A percentile compares a stretch with the other conserved stretches of the same genome.
Evolutionary conservation across 2,888 invertebrate species (phyloP).

Genomic region (Aspidiotus rigidus): DNA sequence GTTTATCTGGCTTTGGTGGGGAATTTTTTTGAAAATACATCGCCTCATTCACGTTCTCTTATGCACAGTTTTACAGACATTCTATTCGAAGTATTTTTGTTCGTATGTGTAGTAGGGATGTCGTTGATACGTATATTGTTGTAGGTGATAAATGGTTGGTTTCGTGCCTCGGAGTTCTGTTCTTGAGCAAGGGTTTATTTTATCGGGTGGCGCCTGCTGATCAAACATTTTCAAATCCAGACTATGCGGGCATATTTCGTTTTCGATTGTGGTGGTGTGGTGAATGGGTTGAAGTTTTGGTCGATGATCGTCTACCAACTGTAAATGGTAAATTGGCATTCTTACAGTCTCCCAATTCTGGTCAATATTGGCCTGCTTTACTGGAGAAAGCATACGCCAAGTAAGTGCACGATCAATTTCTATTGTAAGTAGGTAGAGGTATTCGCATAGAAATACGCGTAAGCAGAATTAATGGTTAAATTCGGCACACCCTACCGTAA

Average conservation of each 20-base stretch:
- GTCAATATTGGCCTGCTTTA: conserved; percentile 80
- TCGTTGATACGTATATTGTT: background rate
- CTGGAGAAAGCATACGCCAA: conserved; percentile 90
- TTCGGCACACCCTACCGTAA: no score
- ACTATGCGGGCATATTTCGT: conserved; percentile 70
- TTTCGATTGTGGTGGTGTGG: conserved; percentile 92
- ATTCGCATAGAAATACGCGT: background rate
- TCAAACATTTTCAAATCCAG: conserved; percentile 56
- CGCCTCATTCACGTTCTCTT: no score
- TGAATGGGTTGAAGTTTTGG: conserved; percentile 80
- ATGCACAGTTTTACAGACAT: no score
- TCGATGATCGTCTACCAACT: conserved; percentile 81
- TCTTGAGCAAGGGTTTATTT: conserved; percentile 76
- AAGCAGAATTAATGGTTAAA: no score
- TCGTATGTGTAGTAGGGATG: no score
- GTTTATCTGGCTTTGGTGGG: no score
- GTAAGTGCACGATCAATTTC: conserved; percentile 47
- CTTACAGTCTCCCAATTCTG: conserved; percentile 67
- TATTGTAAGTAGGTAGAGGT: background rate
- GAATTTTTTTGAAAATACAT: no score
- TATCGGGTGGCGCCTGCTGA: conserved; percentile 86
- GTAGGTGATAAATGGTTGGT: conserved; percentile 84
- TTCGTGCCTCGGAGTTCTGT: conserved; percentile 74
- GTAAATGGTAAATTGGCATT: conserved; percentile 79
- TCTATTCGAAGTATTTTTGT: no score